Evolutionary conservation across 2,797 vertebrate genomes (phyloP), one percentile per base, ranked within the genome.

Genomic region (Euphonia xanthogaster): DNA sequence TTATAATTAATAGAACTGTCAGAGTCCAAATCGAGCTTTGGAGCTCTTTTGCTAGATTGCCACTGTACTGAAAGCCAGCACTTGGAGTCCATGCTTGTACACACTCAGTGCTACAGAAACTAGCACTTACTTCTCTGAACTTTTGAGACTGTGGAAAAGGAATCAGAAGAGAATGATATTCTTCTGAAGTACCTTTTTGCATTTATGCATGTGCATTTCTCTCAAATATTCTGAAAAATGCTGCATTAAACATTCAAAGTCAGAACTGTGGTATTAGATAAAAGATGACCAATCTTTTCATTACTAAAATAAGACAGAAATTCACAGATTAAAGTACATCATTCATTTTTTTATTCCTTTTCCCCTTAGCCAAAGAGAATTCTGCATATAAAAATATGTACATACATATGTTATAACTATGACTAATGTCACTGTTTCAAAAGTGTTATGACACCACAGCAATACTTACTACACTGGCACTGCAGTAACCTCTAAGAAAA

Each of bases 151-250:
- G 39, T 6, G 15, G n/a, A 87, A 92, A 71, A 54, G 30, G 57
- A 63, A 87, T 61, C n/a, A 91, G 45, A 85, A 89, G 35, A 60
- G 35, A 79, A 71, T 3, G 2, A 88, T 70, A 39, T 20, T 71
- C 54, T 61, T 94, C 67, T 71, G 74, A 92, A 95, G 57, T 79
- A 66, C 17, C 25, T 86, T 88, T 72, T 45, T 88, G 45, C 61
- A 73, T 47, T 90, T 92, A 85, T 66, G 28, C 28, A 76, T 20
- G 18, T 48, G 33, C 28, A 54, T 65, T 91, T 85, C 86, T 78
- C 62, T 94, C 81, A 87, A 71, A 90, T 67, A 95, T 83, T 93
- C 90, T 77, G 78, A 78, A 60, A 77, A 92, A 90, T 45, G 23
- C 40, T 77, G 30, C 57, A 76, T 84, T 67, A 92, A 94, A 79